Conservation (phyloP, 2,113 vertebrate species). For the Phaetusa simplex region DNA sequence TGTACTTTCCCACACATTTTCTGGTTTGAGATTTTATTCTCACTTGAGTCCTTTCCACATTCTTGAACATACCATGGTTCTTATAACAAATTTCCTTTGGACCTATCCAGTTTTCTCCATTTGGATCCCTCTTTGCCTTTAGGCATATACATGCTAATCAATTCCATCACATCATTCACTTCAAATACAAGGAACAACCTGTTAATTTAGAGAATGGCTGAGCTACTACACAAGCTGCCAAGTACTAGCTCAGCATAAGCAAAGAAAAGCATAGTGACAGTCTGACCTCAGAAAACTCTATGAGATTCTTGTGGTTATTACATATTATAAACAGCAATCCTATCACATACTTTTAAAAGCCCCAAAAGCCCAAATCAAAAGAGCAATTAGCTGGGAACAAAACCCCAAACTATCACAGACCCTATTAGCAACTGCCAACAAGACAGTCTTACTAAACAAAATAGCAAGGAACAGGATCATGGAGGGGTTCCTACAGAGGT, state of each 20-base stretch:
- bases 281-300: conserved; percentile 36
- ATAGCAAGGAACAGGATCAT: not conserved
- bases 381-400: not conserved
- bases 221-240: conserved; percentile 2
- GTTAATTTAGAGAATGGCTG: conserved; percentile 22
- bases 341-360: not conserved
- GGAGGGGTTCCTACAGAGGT: not conserved
- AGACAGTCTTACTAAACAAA: not conserved
- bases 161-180: not conserved
- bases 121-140: not conserved
- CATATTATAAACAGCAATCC: not conserved
- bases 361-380: not conserved
- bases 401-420: not conserved
- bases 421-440: not conserved
- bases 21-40: not conserved
- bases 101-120: not conserved
- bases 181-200: not conserved
- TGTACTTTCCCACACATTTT: not conserved
- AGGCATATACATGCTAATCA: not conserved
- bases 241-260: not conserved
- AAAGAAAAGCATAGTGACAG: conserved; percentile 41
- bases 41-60: not conserved
- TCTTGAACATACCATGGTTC: not conserved
- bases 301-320: conserved; percentile 21
- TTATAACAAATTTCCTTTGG: not conserved